Conservation (phyloP, 2,888 invertebrate species). For the Sipha maydis region DNA sequence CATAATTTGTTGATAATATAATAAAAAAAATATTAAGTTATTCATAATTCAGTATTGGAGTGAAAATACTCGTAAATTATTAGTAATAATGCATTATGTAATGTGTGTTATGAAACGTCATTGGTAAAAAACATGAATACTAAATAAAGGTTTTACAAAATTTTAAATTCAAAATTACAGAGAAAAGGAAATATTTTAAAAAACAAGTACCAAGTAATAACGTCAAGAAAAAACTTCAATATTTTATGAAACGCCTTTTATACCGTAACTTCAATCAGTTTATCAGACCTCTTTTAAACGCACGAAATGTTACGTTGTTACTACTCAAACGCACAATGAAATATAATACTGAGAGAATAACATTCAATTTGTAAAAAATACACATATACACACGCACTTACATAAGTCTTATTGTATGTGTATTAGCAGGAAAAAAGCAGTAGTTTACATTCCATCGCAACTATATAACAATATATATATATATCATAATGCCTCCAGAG, state of each 20-base stretch:
- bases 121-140: too few relatives aligned
- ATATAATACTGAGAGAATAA: background rate
- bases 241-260: background rate
- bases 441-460: too few relatives aligned
- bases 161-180: background rate
- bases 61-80: too few relatives aligned
- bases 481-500: too few relatives aligned
- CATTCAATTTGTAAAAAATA: background rate
- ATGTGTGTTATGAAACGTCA: too few relatives aligned
- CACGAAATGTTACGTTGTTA: background rate
- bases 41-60: too few relatives aligned
- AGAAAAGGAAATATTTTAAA: background rate
- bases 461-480: too few relatives aligned
- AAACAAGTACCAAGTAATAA: background rate
- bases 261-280: background rate
- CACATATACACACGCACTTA: background rate
- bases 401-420: too few relatives aligned
- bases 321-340: background rate
- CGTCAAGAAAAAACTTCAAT: background rate
- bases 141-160: background rate
- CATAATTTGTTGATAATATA: too few relatives aligned
- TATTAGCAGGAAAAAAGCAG: too few relatives aligned
- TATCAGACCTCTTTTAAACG: background rate
- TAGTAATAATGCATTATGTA: too few relatives aligned
- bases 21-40: too few relatives aligned